phyloP scores from a whole-genome alignment of 2,113 vertebrate genomes.

The Toxostoma redivivum region DNA sequence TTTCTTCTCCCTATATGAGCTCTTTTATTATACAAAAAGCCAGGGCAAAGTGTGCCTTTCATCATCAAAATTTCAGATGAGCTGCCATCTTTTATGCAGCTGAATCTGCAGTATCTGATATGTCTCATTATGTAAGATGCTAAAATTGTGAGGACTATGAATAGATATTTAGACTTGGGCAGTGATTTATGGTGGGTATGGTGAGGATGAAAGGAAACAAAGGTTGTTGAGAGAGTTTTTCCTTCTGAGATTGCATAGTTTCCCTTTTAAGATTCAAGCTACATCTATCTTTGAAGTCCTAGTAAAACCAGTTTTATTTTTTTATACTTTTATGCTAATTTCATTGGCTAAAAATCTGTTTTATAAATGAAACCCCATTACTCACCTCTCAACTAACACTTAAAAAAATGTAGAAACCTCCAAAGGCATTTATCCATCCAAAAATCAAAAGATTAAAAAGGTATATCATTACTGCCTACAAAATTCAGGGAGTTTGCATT shows the following conservation, averaged over 20 bases:
- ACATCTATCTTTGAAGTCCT: not conserved
- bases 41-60: not conserved
- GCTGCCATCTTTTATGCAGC: not conserved
- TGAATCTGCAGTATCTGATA: not conserved
- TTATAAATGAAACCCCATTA: not conserved
- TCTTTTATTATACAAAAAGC: not conserved
- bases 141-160: constrained; percentile 14
- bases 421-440: not conserved
- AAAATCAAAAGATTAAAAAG: not conserved
- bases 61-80: not conserved
- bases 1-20: not conserved
- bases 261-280: not conserved
- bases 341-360: not conserved
- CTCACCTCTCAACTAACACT: rapidly evolving
- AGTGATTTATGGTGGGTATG: not conserved
- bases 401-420: not conserved
- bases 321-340: not conserved
- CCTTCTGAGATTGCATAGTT: not conserved
- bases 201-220: not conserved
- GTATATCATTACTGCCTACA: not conserved
- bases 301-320: too few relatives aligned
- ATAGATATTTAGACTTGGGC: constrained; percentile 1
- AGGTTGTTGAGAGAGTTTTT: not conserved
- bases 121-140: constrained; percentile 27
- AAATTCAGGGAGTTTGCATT: not conserved